phyloP scores from a whole-genome alignment of 1,140 invertebrate genomes.

The Drosophila truncata region DNA sequence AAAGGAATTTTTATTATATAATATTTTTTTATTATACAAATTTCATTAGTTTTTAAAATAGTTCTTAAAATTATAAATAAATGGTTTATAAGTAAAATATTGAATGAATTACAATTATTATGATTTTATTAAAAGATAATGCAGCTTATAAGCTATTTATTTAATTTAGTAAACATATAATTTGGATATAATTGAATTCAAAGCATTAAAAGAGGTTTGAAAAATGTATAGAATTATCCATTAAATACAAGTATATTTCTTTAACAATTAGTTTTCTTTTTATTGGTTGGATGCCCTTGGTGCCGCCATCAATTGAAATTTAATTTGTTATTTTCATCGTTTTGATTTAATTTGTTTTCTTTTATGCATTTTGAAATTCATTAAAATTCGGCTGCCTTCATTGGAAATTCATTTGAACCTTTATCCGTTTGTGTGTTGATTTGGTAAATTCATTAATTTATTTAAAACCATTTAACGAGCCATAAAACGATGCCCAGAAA shows the following conservation, averaged over 20 bases:
- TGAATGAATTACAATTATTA: background rate
- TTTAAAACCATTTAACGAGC: constrained; percentile 63
- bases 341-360: constrained; percentile 15
- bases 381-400: constrained; percentile 16
- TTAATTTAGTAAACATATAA: background rate
- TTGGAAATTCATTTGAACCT: constrained; percentile 29
- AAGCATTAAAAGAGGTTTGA: background rate
- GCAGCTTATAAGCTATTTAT: background rate
- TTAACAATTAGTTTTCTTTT: background rate
- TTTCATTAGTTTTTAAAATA: background rate
- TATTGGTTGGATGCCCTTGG: constrained; percentile 23
- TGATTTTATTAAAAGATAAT: background rate
- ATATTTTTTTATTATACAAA: background rate
- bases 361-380: constrained; percentile 19
- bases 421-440: constrained; percentile 24
- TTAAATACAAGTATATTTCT: background rate
- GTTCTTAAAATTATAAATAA: background rate
- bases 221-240: background rate
- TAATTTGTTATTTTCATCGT: constrained; percentile 28
- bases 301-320: constrained; percentile 2
- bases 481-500: constrained; percentile 59
- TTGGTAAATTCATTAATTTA: constrained; percentile 64
- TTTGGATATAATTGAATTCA: background rate
- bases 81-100: background rate
- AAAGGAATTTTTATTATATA: background rate